A percentile compares a stretch with the other conserved stretches of the same genome.
Evolutionary conservation across 1,140 invertebrate genomes (phyloP).

Genomic region (Drosophila serrata): DNA sequence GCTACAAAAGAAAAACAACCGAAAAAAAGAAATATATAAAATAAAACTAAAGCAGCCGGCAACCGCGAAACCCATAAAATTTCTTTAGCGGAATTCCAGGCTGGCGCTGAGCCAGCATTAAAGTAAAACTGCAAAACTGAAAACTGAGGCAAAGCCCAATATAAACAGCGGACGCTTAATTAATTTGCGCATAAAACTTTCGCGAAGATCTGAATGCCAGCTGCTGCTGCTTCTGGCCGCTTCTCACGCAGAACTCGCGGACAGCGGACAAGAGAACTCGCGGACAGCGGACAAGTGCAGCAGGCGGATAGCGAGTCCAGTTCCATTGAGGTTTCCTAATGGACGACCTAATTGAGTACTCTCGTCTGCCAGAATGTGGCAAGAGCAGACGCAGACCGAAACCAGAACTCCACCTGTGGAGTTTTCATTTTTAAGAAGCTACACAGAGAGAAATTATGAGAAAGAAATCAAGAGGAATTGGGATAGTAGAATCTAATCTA

Average conservation of each 20-base stretch:
- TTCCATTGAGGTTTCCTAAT: slow-evolving; percentile 60
- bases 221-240: slow-evolving; percentile 16
- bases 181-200: slow-evolving; percentile 77
- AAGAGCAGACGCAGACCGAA: slow-evolving; percentile 41
- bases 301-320: slow-evolving; percentile 37
- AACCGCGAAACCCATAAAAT: slow-evolving; percentile 64
- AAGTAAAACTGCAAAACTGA: slow-evolving; percentile 30
- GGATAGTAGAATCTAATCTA: too few species aligned
- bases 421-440: slow-evolving; percentile 34
- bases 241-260: slow-evolving; percentile 53
- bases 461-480: background rate
- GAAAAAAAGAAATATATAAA: background rate
- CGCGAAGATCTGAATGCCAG: slow-evolving; percentile 47
- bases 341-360: slow-evolving; percentile 51
- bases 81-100: slow-evolving; percentile 65
- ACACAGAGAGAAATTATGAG: background rate
- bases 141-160: slow-evolving; percentile 44
- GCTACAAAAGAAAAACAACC: slow-evolving; percentile 39
- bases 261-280: slow-evolving; percentile 17
- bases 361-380: slow-evolving; percentile 43
- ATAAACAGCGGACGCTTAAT: slow-evolving; percentile 62
- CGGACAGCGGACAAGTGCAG: slow-evolving; percentile 6
- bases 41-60: slow-evolving; percentile 32
- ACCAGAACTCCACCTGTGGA: slow-evolving; percentile 24
- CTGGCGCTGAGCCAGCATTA: slow-evolving; percentile 49